phyloP scores from a whole-genome alignment of 2,888 invertebrate species.

The Morpho achilles region DNA sequence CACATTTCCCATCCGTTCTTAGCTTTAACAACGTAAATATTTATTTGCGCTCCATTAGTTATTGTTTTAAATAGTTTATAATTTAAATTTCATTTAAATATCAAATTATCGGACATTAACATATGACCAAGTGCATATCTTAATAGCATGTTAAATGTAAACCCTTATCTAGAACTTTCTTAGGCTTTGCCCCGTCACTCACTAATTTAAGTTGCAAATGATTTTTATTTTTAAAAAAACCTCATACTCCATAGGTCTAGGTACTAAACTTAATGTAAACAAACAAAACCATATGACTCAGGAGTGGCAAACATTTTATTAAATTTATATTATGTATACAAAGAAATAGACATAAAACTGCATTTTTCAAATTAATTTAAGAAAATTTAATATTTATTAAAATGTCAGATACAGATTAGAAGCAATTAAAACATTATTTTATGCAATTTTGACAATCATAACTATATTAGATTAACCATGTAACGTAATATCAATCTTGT shows the following conservation, averaged over 20 bases:
- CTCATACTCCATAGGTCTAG: not conserved
- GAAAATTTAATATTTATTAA: too few species aligned
- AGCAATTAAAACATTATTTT: too few species aligned
- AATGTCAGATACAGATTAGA: too few species aligned
- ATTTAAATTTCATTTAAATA: not conserved
- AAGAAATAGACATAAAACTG: too few species aligned
- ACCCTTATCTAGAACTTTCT: constrained; percentile 2
- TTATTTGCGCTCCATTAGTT: constrained; percentile 16
- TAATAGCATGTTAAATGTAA: not conserved
- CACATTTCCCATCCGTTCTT: constrained; percentile 24
- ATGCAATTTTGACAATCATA: too few species aligned
- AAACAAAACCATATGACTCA: too few species aligned
- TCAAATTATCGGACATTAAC: not conserved
- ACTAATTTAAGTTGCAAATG: constrained; percentile 18
- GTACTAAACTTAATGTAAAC: too few species aligned
- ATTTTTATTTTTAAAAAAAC: constrained; percentile 2
- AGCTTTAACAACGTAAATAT: constrained; percentile 19
- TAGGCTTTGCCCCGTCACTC: constrained; percentile 7
- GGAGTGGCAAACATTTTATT: too few species aligned
- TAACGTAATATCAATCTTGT: too few species aligned
- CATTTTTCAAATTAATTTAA: too few species aligned
- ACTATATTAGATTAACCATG: too few species aligned
- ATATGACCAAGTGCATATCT: not conserved
- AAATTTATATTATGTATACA: too few species aligned
- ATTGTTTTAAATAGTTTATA: constrained; percentile 3